These are phyloP conservation scores for Sminthurides aquaticus DNA, from an alignment of 2,888 invertebrate genomes.

Conservation along the genomic window DNA sequence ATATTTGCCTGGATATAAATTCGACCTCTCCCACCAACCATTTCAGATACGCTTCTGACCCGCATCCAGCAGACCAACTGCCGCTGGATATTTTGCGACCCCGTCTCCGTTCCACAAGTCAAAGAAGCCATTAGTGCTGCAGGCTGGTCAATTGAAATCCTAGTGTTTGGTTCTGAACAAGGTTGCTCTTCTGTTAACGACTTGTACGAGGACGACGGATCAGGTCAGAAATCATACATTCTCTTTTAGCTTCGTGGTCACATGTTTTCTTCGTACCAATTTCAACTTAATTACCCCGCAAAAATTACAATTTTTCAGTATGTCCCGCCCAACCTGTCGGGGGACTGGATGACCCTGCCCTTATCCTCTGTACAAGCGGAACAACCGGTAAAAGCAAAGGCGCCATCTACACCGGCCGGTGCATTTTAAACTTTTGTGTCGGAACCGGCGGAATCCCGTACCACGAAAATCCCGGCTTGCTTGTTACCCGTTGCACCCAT, in stretches of 20 bases:
- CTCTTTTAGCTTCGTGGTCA: no score
- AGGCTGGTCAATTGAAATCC: constrained; percentile 32
- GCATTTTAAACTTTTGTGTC: constrained; percentile 35
- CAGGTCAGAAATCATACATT: no score
- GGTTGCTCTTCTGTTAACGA: constrained; percentile 29
- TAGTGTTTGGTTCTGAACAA: constrained; percentile 27
- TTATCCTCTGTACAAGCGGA: constrained; percentile 40
- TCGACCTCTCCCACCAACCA: neutral
- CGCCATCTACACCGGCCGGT: constrained; percentile 39
- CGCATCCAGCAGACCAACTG: constrained; percentile 36
- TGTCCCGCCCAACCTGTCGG: constrained; percentile 25
- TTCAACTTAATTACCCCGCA: no score
- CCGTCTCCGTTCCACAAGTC: constrained; percentile 27
- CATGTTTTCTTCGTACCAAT: no score
- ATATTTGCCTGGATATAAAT: neutral
- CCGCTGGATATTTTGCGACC: constrained; percentile 38
- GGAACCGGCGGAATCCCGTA: constrained; percentile 36
- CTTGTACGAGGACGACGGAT: constrained; percentile 36
- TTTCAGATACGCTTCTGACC: constrained; percentile 33
- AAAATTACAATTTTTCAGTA: no score
- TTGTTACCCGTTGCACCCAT: constrained; percentile 35
- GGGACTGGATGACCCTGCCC: constrained; percentile 35
- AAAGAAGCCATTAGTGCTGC: constrained; percentile 28
- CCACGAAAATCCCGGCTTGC: constrained; percentile 33
- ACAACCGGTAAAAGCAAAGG: constrained; percentile 40